Base-by-base conservation (phyloP, 1,140 invertebrate genomes). In the Heliconius melpomene region DNA sequence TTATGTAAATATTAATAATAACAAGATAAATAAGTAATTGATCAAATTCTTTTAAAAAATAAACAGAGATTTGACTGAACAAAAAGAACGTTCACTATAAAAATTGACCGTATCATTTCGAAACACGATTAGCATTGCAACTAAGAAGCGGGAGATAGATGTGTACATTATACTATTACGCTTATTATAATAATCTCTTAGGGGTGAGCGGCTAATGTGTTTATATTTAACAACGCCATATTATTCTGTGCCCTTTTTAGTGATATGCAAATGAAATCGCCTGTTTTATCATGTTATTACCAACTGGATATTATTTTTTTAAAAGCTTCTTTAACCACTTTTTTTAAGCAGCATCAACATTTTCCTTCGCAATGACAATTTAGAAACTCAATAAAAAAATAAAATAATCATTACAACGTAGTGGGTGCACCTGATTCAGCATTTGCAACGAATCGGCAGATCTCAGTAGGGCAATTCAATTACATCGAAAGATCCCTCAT, bases 401-500 rank as follows among this genome's bases (percentile, higher is more conserved):
- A n/a, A n/a, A n/a, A n/a, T n/a, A 32, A 32, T 72, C 75, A 75
- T 72, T 80, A 75, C 57, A 77, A 81, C 77, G 73, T 50, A 81
- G 38, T 57, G 75, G 72, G 74, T 80, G 85, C 86, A 90, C 87
- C 89, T 92, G 89, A 90, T 80, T 90, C 84, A 81, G 85, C 88
- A 84, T 82, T 86, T 84, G 87, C 87, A 88, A 91, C 91, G 88
- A 89, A 90, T 88, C 90, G 82, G 85, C 86, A 87, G 88, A 91
- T 93, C 91, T 94, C 93, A 87, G 88, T 85, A 89, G 93, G 83
- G 87, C 93, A 93, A 94, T 94, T 93, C 93, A 94, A 94, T 94
- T 94, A 94, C 91, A 94, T 90, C 90, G 91, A 93, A 91, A 93
- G 92, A 93, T 93, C 92, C 91, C 93, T 93, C 93, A 94, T 94